Conservation (phyloP, 2,797 vertebrate genomes). For the Halcyon smyrnensis region DNA sequence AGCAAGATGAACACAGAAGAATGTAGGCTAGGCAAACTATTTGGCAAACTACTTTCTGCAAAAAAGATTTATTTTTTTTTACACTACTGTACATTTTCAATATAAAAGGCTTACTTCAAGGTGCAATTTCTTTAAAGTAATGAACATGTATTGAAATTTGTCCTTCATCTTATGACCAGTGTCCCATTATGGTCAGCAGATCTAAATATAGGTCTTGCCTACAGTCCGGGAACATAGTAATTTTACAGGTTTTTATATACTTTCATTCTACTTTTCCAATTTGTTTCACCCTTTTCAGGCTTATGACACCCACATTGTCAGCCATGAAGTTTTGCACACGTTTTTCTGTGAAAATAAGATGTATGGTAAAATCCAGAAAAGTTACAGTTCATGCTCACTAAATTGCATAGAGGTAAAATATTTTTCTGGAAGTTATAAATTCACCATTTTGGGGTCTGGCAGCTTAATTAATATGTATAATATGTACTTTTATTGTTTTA, state of each 20-base stretch:
- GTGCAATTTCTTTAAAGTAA: constrained; percentile 60
- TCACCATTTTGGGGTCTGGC: background rate
- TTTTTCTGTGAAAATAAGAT: constrained; percentile 39
- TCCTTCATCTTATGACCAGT: constrained; percentile 63
- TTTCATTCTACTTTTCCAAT: constrained; percentile 71
- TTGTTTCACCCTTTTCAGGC: constrained; percentile 64
- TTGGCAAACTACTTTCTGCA: background rate
- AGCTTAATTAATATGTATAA: background rate
- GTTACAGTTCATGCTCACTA: background rate
- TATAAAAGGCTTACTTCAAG: constrained; percentile 47
- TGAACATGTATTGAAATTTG: constrained; percentile 58
- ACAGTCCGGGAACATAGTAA: constrained; percentile 50
- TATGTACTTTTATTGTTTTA: background rate
- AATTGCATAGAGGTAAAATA: background rate
- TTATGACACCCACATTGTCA: constrained; percentile 66
- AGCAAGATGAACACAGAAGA: background rate
- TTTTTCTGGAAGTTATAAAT: constrained; percentile 17
- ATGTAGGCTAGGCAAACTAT: background rate
- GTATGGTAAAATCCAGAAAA: constrained; percentile 21
- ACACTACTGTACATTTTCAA: constrained; percentile 44
- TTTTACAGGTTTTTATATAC: constrained; percentile 66
- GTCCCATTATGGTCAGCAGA: constrained; percentile 62
- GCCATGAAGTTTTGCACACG: constrained; percentile 8
- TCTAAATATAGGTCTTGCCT: constrained; percentile 63
- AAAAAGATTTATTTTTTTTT: background rate